Evolutionary conservation across 2,888 invertebrate genomes (phyloP).

Genomic region (Tillus elongatus): DNA sequence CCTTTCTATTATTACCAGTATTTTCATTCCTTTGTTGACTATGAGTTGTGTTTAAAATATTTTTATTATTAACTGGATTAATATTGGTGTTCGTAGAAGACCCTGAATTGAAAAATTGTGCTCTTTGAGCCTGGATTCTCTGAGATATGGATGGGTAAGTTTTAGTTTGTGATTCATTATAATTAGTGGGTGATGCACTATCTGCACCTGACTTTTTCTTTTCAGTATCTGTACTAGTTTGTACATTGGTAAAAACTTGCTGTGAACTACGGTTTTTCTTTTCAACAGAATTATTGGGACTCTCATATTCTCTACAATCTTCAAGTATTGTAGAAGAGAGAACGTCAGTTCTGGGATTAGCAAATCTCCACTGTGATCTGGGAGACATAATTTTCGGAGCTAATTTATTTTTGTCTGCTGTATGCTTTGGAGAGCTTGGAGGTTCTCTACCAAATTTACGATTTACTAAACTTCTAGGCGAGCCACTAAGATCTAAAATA

Average conservation of each 20-base stretch:
- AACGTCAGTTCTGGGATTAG: slow-evolving; percentile 70
- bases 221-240: slow-evolving; percentile 15
- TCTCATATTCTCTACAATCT: slow-evolving; percentile 73
- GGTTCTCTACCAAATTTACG: slow-evolving; percentile 48
- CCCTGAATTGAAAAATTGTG: slow-evolving; percentile 47
- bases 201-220: slow-evolving; percentile 18
- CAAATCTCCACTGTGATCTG: slow-evolving; percentile 63
- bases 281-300: slow-evolving; percentile 52
- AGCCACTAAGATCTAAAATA: slow-evolving; percentile 60
- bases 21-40: slow-evolving; percentile 19
- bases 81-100: slow-evolving; percentile 15
- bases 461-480: slow-evolving; percentile 58
- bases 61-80: slow-evolving; percentile 12
- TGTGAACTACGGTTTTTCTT: slow-evolving; percentile 37
- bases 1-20: slow-evolving; percentile 21
- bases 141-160: slow-evolving; percentile 40
- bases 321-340: slow-evolving; percentile 80
- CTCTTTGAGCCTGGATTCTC: slow-evolving; percentile 52
- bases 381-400: slow-evolving; percentile 58
- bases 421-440: slow-evolving; percentile 46
- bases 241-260: slow-evolving; percentile 21
- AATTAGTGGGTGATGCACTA: slow-evolving; percentile 13
- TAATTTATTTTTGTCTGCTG: slow-evolving; percentile 29
- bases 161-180: slow-evolving; percentile 5
- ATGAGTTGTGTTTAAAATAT: too few species aligned